Conservation (phyloP, 2,888 invertebrate genomes). For the Pristionchus japonicus region DNA sequence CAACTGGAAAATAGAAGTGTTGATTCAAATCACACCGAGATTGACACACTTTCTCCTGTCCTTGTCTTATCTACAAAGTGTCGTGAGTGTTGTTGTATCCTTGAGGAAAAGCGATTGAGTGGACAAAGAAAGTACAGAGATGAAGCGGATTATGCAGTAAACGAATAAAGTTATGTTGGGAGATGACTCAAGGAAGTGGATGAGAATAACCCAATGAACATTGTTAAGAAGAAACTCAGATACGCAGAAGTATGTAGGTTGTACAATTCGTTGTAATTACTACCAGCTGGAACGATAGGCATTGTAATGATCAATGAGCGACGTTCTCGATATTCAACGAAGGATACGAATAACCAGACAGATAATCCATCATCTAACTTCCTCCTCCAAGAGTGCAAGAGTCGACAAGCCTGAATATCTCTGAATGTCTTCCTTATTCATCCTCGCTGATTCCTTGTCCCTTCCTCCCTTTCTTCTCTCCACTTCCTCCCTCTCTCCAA, state of each 20-base stretch:
- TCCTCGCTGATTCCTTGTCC: background rate
- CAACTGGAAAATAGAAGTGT: too few relatives aligned
- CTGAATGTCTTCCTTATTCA: background rate
- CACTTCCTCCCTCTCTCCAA: constrained; percentile 31
- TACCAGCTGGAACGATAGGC: background rate
- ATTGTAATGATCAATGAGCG: background rate
- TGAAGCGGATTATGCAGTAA: too few relatives aligned
- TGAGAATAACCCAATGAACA: background rate
- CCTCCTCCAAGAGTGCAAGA: too few relatives aligned
- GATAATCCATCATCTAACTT: too few relatives aligned
- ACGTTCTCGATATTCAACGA: background rate
- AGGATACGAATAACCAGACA: too few relatives aligned
- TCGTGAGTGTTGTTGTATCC: background rate
- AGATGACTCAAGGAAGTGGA: background rate
- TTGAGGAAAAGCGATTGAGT: background rate
- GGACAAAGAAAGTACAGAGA: background rate
- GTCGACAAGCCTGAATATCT: background rate
- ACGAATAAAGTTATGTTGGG: background rate
- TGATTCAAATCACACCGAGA: background rate
- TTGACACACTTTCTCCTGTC: background rate
- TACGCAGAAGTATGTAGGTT: background rate
- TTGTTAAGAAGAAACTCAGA: background rate
- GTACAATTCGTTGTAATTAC: background rate
- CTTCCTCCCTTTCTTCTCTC: background rate
- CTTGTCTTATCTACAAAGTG: background rate